phyloP scores from a whole-genome alignment of 2,888 invertebrate genomes.

The Drosophila yooni region DNA sequence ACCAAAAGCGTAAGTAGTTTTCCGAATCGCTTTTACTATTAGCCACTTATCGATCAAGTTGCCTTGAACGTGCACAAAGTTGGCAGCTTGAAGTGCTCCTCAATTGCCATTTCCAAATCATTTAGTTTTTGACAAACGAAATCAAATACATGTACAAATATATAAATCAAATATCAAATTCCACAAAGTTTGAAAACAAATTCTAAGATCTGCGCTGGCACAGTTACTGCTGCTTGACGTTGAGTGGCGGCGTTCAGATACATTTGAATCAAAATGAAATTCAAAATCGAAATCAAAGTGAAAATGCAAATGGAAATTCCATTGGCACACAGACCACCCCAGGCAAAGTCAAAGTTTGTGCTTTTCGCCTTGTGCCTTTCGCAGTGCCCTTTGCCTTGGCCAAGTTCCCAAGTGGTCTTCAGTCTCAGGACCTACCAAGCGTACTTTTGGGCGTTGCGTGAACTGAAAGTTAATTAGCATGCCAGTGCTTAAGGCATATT shows the following conservation, averaged over 20 bases:
- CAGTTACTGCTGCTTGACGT: not conserved
- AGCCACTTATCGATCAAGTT: slow-evolving; percentile 66
- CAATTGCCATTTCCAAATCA: slow-evolving; percentile 28
- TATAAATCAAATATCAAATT: slow-evolving; percentile 23
- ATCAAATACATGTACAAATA: not conserved
- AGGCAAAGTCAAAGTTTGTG: slow-evolving; percentile 23
- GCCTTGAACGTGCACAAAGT: slow-evolving; percentile 38
- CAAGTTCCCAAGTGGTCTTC: not conserved
- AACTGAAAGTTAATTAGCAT: slow-evolving; percentile 51
- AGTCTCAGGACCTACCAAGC: not conserved
- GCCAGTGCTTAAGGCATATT: slow-evolving; percentile 30
- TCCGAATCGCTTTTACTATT: slow-evolving; percentile 51
- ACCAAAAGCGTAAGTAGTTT: slow-evolving; percentile 75
- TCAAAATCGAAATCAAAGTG: slow-evolving; percentile 15
- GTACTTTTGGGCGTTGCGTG: slow-evolving; percentile 25
- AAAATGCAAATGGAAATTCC: slow-evolving; percentile 24
- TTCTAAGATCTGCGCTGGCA: slow-evolving; percentile 12
- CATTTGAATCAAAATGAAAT: slow-evolving; percentile 39
- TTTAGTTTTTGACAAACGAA: slow-evolving; percentile 25
- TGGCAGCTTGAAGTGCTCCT: slow-evolving; percentile 36
- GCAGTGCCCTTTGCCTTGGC: not conserved
- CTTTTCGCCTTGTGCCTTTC: slow-evolving; percentile 7
- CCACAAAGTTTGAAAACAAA: slow-evolving; percentile 17
- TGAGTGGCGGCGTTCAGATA: slow-evolving; percentile 22
- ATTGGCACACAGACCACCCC: slow-evolving; percentile 7